These are phyloP conservation scores for Luperina nickerlii DNA, from an alignment of 2,888 invertebrate genomes.

Conservation along the genomic window DNA sequence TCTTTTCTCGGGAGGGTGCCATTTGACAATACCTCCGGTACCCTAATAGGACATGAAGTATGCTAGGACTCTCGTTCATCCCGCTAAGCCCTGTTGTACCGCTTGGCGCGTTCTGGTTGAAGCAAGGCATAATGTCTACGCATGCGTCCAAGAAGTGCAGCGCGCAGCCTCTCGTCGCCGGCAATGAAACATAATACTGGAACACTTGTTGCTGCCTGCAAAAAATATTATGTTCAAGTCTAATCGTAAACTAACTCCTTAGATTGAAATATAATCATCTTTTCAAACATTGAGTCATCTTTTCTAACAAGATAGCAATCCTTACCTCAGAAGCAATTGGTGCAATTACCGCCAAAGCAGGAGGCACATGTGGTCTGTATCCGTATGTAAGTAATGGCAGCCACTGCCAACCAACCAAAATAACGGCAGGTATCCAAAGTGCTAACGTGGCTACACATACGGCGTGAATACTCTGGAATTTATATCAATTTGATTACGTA, in stretches of 20 bases:
- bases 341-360: constrained; percentile 85
- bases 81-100: constrained; percentile 69
- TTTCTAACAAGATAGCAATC: neutral
- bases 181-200: constrained; percentile 87
- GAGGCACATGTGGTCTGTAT: constrained; percentile 86
- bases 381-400: constrained; percentile 81
- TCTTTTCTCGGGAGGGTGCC: constrained; percentile 31
- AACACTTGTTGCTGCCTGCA: constrained; percentile 87
- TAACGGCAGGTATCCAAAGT: constrained; percentile 88
- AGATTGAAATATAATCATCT: neutral
- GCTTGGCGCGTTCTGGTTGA: constrained; percentile 82
- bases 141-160: constrained; percentile 88
- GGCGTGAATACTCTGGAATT: constrained; percentile 82
- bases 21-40: constrained; percentile 24
- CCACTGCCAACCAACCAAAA: constrained; percentile 88
- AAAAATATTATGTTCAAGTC: neutral
- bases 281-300: neutral
- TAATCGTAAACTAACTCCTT: neutral
- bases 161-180: constrained; percentile 85
- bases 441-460: constrained; percentile 83
- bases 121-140: constrained; percentile 86
- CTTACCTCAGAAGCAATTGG: constrained; percentile 89
- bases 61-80: constrained; percentile 15
- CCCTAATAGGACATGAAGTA: constrained; percentile 17
- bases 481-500: neutral